Conservation (phyloP, 2,797 vertebrate genomes). For the Clarias pachynema region DNA sequence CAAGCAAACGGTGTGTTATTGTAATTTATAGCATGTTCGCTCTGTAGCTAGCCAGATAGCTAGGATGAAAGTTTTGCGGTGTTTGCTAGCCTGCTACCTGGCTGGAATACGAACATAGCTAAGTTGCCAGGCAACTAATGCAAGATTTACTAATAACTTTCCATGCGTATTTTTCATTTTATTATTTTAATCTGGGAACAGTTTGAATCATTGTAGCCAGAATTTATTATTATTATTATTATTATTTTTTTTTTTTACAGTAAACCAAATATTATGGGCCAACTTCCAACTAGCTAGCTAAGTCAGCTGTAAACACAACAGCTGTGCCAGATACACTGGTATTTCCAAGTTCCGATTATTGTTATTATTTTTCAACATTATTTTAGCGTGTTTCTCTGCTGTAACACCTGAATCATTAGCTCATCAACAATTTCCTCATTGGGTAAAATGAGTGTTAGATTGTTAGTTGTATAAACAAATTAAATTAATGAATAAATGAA, state of each 20-base stretch:
- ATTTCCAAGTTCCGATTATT: neutral
- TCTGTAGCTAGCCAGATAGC: neutral
- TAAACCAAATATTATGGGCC: neutral
- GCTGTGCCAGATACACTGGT: neutral
- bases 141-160: neutral
- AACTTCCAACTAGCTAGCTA: slow-evolving; percentile 4
- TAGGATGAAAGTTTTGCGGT: slow-evolving; percentile 16
- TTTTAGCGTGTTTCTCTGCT: neutral
- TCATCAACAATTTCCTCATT: neutral
- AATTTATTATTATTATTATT: too few relatives aligned
- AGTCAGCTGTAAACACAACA: slow-evolving; percentile 25
- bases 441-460: neutral
- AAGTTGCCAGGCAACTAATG: neutral
- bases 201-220: too few relatives aligned
- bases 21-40: neutral
- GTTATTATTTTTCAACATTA: neutral
- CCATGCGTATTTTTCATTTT: neutral
- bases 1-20: neutral
- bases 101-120: neutral
- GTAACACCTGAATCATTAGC: neutral
- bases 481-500: neutral
- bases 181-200: neutral
- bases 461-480: too few relatives aligned
- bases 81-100: neutral
- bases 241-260: neutral